Conservation (phyloP, 2,888 invertebrate species). For the Diplazon laetatorius region DNA sequence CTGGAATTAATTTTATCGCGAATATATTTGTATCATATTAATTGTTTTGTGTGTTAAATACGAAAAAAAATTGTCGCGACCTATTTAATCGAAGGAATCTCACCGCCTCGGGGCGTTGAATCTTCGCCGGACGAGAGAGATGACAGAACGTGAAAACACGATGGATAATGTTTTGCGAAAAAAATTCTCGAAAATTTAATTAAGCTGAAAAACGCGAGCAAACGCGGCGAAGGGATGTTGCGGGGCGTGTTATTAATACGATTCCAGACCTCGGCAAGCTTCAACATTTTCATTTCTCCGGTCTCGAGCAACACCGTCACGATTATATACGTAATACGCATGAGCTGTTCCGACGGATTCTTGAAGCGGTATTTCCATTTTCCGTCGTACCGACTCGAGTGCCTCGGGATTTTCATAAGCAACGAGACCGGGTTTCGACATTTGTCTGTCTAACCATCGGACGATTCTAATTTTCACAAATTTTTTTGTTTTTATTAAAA, state of each 20-base stretch:
- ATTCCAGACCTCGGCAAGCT: conserved; percentile 72
- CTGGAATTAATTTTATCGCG: conserved; percentile 26
- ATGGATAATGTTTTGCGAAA: conserved; percentile 73
- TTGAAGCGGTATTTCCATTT: conserved; percentile 48
- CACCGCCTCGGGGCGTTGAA: conserved; percentile 37
- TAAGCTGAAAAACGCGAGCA: conserved; percentile 69
- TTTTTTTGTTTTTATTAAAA: too few species aligned
- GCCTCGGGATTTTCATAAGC: conserved; percentile 68
- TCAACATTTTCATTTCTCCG: conserved; percentile 76
- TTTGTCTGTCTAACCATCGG: conserved; percentile 42
- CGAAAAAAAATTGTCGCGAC: conserved; percentile 30
- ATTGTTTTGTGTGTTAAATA: conserved; percentile 2
- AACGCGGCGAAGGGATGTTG: conserved; percentile 57
- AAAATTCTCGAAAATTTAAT: conserved; percentile 79
- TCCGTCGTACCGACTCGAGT: conserved; percentile 55
- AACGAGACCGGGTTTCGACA: conserved; percentile 33
- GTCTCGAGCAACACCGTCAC: conserved; percentile 61
- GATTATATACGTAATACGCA: conserved; percentile 24
- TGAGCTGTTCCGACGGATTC: conserved; percentile 39
- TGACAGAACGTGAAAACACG: conserved; percentile 68
- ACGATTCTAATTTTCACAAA: conserved; percentile 41
- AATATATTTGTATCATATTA: conserved; percentile 51
- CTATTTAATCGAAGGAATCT: conserved; percentile 22
- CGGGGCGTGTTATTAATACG: conserved; percentile 76
- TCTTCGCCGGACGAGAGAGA: conserved; percentile 43